Base-by-base conservation (phyloP, 2,797 vertebrate species). In the Cygnus olor region DNA sequence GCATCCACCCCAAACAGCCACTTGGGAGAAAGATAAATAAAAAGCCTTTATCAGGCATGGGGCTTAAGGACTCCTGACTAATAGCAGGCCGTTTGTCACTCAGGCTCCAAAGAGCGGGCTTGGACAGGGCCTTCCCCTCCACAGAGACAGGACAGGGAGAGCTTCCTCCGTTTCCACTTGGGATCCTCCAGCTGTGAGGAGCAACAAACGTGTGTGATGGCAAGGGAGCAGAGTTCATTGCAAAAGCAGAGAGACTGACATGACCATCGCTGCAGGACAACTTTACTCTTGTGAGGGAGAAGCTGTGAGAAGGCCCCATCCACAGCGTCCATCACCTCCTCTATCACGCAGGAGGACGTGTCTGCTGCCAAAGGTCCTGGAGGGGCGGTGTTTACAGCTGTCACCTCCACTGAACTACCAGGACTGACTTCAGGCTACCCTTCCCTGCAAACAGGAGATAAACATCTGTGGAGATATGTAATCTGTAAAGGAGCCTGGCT, bases 371-470 rank as follows among this genome's bases (percentile, higher is more conserved):
- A 91, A 58, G 17, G 34, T 25, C 32, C 51, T 18, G 9, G 13
- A 5, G 6, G 14, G 80, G 13, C 5, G 6, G 40, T n/a, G 57
- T 58, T 47, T 86, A 76, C 45, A 93, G 56, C 53, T 24, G 45
- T 38, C 63, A 57, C 27, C 68, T 69, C 60, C 32, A 10, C 61
- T 25, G 25, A 90, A 19, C 77, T 49, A 34, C 42, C 69, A 71
- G 68, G 56, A 73, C 22, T 60, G n/a, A 72, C 73, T 96, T 84
- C 70, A 94, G 74, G 70, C 69, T 40, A 84, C 34, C 40, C 61
- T 58, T 85, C n/a, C 51, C 27, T n/a, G 51, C 21, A 86, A 85
- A 68, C 19, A 40, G 51, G 44, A 94, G 76, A 92, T 79, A 83
- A 90, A 81, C 76, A 84, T 93, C 78, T 73, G 42, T 40, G 9